These are phyloP conservation scores for Leptopilina syphax DNA, from an alignment of 2,888 invertebrate genomes.

Conservation along the genomic window DNA sequence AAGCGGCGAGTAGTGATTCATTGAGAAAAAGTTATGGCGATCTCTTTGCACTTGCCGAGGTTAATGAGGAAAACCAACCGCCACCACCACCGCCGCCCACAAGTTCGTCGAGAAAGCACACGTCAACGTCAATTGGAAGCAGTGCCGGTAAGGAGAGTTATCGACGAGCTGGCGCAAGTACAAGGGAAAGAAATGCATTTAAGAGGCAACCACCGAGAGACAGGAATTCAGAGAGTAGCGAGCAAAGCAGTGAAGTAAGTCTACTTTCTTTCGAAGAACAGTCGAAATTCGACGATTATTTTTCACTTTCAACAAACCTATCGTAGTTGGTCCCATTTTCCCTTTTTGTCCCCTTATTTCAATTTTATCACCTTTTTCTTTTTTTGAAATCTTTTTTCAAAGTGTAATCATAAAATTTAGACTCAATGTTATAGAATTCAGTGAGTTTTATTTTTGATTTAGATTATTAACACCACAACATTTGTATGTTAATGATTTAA, in stretches of 20 bases:
- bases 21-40: conserved; percentile 95
- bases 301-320: too few species aligned
- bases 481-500: too few species aligned
- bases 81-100: conserved; percentile 77
- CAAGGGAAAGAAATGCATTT: conserved; percentile 69
- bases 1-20: conserved; percentile 91
- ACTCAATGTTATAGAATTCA: too few species aligned
- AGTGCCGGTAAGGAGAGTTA: conserved; percentile 63
- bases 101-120: conserved; percentile 77
- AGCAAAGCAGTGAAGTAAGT: conserved; percentile 88
- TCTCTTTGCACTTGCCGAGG: conserved; percentile 91
- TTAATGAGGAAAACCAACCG: conserved; percentile 85
- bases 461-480: too few species aligned
- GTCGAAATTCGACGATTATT: too few species aligned
- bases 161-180: conserved; percentile 69
- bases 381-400: too few species aligned
- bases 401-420: too few species aligned
- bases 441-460: too few species aligned
- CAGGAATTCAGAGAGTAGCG: conserved; percentile 78
- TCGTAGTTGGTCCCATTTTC: too few species aligned
- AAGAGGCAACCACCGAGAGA: conserved; percentile 70
- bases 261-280: too few species aligned
- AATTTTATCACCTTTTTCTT: too few species aligned
- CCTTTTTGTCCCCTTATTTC: too few species aligned
- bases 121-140: conserved; percentile 62